Conservation (phyloP, 2,797 vertebrate genomes). For the Rousettus madagascariensis region DNA sequence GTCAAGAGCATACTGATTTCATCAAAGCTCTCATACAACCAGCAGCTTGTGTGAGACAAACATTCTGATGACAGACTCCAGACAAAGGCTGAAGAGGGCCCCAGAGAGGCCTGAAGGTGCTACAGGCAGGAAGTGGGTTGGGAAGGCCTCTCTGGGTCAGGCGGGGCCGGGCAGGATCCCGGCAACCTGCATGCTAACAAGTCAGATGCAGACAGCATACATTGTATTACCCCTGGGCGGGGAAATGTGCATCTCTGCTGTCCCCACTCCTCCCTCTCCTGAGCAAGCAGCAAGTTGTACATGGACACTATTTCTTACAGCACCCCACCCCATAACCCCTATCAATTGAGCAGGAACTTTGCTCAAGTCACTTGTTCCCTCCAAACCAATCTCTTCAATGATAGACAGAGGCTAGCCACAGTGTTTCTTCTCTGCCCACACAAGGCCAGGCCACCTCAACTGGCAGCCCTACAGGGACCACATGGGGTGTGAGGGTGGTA, state of each 20-base stretch:
- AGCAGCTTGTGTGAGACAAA: neutral
- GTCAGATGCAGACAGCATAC: neutral
- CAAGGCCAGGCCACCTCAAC: neutral
- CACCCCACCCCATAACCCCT: neutral
- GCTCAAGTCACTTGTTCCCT: neutral
- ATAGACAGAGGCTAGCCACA: fast-evolving
- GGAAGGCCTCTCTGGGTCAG: fast-evolving
- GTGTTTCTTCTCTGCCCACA: neutral
- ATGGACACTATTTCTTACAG: neutral
- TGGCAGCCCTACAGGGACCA: neutral
- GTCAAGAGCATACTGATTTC: neutral
- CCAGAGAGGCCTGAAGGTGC: fast-evolving
- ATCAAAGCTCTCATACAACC: neutral
- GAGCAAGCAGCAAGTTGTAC: neutral
- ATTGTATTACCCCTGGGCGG: neutral
- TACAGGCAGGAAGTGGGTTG: fast-evolving
- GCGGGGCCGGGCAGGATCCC: no score
- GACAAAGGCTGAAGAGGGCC: neutral
- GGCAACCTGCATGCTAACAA: neutral
- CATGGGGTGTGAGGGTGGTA: neutral
- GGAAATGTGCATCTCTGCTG: neutral
- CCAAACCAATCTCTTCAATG: fast-evolving
- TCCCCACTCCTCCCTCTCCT: fast-evolving
- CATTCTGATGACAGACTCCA: fast-evolving
- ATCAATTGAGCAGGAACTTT: neutral